Evolutionary conservation across 2,797 vertebrate species (phyloP), one percentile per base, ranked within the genome.

Genomic region (Tangara arthus): DNA sequence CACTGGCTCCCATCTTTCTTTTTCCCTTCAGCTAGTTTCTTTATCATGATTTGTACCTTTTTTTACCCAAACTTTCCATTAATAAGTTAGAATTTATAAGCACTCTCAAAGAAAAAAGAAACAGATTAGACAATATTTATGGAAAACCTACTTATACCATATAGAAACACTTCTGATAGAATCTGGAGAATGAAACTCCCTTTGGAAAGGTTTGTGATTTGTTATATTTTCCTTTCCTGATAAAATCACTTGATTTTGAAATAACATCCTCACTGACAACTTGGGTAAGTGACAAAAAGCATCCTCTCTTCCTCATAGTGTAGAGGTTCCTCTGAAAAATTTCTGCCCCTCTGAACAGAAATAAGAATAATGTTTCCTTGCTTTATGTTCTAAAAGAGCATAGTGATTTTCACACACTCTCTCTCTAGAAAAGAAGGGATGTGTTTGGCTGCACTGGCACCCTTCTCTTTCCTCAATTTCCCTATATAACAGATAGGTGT

Each of bases 161-260:
- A 46, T 1, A 12, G 49, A 95, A 94, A 55, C 23, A 59, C 12
- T 72, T 68, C 42, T 19, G 78, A 96, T 84, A 89, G 37, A 86
- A 96, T 89, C 80, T 93, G 63, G 65, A 80, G 83, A 94, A 93
- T 83, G 30, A 93, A 96, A 93, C 6, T 41, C 49, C 27, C 79
- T 70, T 63, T 91, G 76, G 71, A 86, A 93, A 90, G 24, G 57
- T 55, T 88, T 93, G 53, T 93, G 32, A 39, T 59, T 78, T 89
- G 9, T 26, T 64, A 16, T 34, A 23, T n/a, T 61, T 71, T 42
- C 32, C 27, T 69, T 94, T 49, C 44, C 21, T 23, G 24, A 42
- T 65, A 39, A 39, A 93, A 76, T 82, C 35, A 64, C 16, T 64
- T 76, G 64, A 39, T 68, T 44, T 70, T 94, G 65, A 71, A 89